Evolutionary conservation across 2,113 vertebrate genomes (phyloP), one percentile per base, ranked within the genome.

Genomic region (Spizaetus ornatus): DNA sequence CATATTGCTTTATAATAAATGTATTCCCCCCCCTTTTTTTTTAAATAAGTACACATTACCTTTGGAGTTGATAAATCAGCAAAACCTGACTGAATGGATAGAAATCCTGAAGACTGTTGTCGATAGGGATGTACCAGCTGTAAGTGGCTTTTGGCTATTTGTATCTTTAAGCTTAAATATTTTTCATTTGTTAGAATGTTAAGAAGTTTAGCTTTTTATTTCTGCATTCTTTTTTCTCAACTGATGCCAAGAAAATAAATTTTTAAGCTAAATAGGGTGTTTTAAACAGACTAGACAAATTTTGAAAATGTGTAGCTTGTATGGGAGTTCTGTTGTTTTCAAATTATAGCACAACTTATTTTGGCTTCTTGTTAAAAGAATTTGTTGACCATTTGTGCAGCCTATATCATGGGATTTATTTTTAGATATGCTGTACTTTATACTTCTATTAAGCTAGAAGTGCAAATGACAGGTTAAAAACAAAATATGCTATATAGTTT

Each of bases 11-110:
- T 62, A 53, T 69, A 73, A n/a, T 92, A 52, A 81, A 88, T 81
- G 17, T 92, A 27, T 72, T 82, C 14, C 26, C 50, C 50, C 47
- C 6, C 19, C 8, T 23, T 40, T 62, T 36, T 52, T 66, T 58
- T 16, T 8, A 6, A 23, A 56, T 55, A 74, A 96, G 99, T 99
- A 99, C 96, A 99, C 99, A 8, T 98, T 99, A 71, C 99, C 99
- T 14, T 97, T 99, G 98, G 99, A 99, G 93, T 98, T 99, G 96
- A 99, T 99, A 98, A 99, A 99, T 97, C 98, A 99, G 96, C 99
- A 99, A 97, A 99, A 99, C 93, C 98, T 99, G 97, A 99, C 99
- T 10, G 99, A 99, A 84, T 99, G 99, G 99, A 99, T 99, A 98
- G 99, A 99, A 98, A 99, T 99, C 94, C 97, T 99, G 96, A 99